Conservation (phyloP, 2,113 vertebrate genomes). For the Erythrocercus mccallii region DNA sequence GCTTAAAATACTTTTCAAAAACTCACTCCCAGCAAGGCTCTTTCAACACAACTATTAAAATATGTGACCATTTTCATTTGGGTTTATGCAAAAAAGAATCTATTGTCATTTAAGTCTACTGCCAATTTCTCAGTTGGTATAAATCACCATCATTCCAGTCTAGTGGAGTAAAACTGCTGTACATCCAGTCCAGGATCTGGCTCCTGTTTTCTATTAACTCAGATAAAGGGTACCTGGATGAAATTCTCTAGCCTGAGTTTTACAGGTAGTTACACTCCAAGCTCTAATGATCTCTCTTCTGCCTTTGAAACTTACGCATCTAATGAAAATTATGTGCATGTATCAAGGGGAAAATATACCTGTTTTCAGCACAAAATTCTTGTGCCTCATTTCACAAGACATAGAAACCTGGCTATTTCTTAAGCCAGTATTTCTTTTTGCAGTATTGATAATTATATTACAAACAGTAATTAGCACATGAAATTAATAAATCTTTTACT, state of each 20-base stretch:
- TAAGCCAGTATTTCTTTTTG: slow-evolving; percentile 34
- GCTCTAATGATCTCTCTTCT: slow-evolving; percentile 1
- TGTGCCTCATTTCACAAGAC: slow-evolving; percentile 14
- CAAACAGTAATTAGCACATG: slow-evolving; percentile 37
- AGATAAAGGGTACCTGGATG: not conserved
- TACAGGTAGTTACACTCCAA: not conserved
- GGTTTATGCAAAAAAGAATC: slow-evolving; percentile 12
- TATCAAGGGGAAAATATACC: not conserved
- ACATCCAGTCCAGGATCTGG: not conserved
- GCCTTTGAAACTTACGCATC: slow-evolving; percentile 5
- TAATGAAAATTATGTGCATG: not conserved
- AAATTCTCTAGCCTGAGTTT: not conserved
- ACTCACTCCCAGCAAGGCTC: not conserved
- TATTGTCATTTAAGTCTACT: not conserved
- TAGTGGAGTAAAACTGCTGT: not conserved
- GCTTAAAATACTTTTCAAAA: not conserved
- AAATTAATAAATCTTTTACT: slow-evolving; percentile 60
- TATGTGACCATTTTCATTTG: not conserved
- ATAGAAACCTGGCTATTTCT: not conserved
- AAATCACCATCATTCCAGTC: not conserved
- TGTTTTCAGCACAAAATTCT: slow-evolving; percentile 10
- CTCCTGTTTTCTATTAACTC: not conserved
- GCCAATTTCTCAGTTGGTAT: not conserved
- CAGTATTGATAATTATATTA: slow-evolving; percentile 40
- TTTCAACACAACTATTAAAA: not conserved